Conservation (phyloP, 2,113 vertebrate species). For the Synodontis membranacea region DNA sequence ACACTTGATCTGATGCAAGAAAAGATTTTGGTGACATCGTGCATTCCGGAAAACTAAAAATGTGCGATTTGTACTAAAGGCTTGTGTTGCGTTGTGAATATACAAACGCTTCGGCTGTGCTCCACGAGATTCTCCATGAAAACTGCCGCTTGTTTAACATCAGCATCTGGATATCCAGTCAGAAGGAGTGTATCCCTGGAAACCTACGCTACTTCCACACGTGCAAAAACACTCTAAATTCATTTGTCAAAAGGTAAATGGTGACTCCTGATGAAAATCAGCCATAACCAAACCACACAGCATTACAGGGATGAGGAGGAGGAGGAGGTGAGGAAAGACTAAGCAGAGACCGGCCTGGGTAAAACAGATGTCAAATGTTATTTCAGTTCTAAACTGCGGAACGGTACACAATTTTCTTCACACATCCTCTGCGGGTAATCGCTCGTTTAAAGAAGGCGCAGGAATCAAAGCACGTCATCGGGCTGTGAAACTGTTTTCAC, state of each 20-base stretch:
- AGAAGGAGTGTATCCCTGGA: neutral
- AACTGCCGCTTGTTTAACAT: neutral
- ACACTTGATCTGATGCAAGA: neutral
- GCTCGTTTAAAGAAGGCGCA: conserved; percentile 2
- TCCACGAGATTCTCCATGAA: neutral
- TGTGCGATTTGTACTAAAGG: neutral
- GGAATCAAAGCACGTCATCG: neutral
- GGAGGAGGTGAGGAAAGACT: neutral
- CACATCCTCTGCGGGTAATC: neutral
- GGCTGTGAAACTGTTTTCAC: neutral
- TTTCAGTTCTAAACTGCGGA: neutral
- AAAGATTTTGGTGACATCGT: neutral
- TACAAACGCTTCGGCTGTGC: neutral
- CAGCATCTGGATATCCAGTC: neutral
- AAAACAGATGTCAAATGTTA: neutral
- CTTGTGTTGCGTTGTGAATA: neutral
- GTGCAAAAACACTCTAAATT: neutral
- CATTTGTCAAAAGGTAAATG: neutral
- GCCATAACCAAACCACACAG: neutral
- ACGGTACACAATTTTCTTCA: neutral
- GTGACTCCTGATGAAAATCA: neutral
- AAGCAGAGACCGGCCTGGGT: neutral
- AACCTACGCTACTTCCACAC: neutral
- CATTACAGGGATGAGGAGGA: neutral
- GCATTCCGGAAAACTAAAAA: neutral